Evolutionary conservation across 64 coral and sea anemone genomes (phyloP).

Genomic region (Dendrophyllia cribrosa): DNA sequence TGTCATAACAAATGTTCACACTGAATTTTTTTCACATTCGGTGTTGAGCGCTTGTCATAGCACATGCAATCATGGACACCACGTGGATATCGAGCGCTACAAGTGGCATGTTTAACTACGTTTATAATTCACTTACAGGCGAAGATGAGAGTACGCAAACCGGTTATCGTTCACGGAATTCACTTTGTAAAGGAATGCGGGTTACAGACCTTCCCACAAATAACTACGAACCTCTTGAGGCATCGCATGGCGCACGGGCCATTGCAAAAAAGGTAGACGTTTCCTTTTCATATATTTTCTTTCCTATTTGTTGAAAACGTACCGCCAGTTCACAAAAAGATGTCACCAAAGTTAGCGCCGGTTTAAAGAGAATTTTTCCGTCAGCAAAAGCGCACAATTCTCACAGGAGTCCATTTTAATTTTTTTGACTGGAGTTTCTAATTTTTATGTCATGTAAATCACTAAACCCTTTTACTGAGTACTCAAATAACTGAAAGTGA

Average conservation of each 20-base stretch:
- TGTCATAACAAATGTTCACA: not conserved
- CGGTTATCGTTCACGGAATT: not conserved
- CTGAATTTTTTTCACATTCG: not conserved
- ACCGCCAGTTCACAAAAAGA: too few species aligned
- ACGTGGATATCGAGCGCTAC: constrained; percentile 17
- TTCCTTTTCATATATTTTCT: too few species aligned
- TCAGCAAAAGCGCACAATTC: too few species aligned
- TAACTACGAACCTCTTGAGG: constrained; percentile 15
- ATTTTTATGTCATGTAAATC: too few species aligned
- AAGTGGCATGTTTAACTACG: constrained; percentile 2
- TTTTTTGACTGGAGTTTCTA: too few species aligned
- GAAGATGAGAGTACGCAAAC: not conserved
- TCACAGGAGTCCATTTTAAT: too few species aligned
- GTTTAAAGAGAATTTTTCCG: too few species aligned
- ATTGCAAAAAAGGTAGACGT: not conserved
- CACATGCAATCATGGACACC: not conserved
- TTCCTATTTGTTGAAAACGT: too few species aligned
- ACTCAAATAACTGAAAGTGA: too few species aligned
- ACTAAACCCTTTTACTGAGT: too few species aligned
- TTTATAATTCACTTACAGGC: not conserved
- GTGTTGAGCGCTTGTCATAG: not conserved
- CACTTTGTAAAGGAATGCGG: constrained; percentile 13
- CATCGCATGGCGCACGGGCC: not conserved
- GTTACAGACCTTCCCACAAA: constrained; percentile 9
- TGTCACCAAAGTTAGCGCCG: too few species aligned